Evolutionary conservation across 2,888 invertebrate species (phyloP).

Genomic region (Autographa gamma): DNA sequence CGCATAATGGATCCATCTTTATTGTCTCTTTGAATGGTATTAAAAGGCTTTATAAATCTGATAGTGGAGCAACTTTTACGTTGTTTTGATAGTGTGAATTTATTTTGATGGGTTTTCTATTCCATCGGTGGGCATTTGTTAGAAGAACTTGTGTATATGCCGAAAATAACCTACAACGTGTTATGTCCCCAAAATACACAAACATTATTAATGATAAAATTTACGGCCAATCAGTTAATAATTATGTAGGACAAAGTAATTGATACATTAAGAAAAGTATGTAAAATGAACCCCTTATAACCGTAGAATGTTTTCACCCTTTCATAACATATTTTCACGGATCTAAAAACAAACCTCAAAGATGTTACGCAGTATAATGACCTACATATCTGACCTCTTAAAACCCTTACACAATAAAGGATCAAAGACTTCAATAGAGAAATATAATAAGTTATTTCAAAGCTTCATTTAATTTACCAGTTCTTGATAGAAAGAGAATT

Average conservation of each 20-base stretch:
- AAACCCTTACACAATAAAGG: slow-evolving; percentile 16
- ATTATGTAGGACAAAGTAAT: neutral
- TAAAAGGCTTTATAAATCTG: slow-evolving; percentile 68
- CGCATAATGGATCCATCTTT: slow-evolving; percentile 85
- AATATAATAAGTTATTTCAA: slow-evolving; percentile 41
- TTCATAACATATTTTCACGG: neutral
- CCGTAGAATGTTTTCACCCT: neutral
- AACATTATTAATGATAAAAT: too few relatives aligned
- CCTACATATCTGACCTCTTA: slow-evolving; percentile 44
- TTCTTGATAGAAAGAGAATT: slow-evolving; percentile 45
- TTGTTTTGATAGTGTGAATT: slow-evolving; percentile 10
- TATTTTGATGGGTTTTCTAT: slow-evolving; percentile 10
- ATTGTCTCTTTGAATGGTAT: slow-evolving; percentile 75
- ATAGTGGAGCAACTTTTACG: slow-evolving; percentile 34
- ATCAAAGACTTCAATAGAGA: slow-evolving; percentile 28
- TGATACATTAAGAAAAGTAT: neutral
- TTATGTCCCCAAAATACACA: too few relatives aligned
- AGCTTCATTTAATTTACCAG: slow-evolving; percentile 44
- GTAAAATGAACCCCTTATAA: neutral
- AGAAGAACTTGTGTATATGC: too few relatives aligned
- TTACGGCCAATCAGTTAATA: neutral
- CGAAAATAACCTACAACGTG: too few relatives aligned
- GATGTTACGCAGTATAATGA: slow-evolving; percentile 39
- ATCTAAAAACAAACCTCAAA: slow-evolving; percentile 4
- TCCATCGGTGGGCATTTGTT: neutral